Base-by-base conservation (phyloP, 1,140 invertebrate species). In the Drosophila lowei region DNA sequence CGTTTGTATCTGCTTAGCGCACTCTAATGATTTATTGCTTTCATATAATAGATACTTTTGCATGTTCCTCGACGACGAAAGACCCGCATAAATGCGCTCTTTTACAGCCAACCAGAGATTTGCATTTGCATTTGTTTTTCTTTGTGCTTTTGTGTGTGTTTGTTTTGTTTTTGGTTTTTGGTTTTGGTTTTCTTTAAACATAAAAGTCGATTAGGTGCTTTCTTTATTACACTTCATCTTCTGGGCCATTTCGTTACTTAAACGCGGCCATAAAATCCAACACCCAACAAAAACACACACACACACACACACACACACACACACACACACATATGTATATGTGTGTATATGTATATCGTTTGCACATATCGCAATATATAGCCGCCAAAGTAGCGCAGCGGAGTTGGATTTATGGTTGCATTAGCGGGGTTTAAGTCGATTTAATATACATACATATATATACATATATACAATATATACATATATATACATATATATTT, bases 351-450 rank as follows among this genome's bases (percentile, higher is more conserved):
- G 5, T 23, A 23, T 23, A 23, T 23, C 21, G 21, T 23, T 21
- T 23, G 21, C n/a, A n/a, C n/a, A 23, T 23, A 23, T 23, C 21
- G 21, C 3, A 18, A 18, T 18, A 34, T 34, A 34, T 34, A 34
- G 34, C 34, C 34, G 3, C 34, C 11, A 13, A 38, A 38, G 16
- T 18, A 49, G n/a, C 30, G 28, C 41, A 46, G 43, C 46, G 18
- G 25, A 56, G 56, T 58, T 48, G 61, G 59, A 84, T 83, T 83
- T 83, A 83, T 76, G 79, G 43, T 60, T 84, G 79, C 79, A 83
- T 83, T 83, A 83, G 79, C 71, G 58, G 52, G 34, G 34, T 5
- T 57, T 44, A 34, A 75, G 61, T 50, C 64, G 75, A 66, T 83
- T 78, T 71, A 84, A 66, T 83, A 67, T 23, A 6, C 5, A 23